These are phyloP conservation scores for Micoletzkya japonica DNA, from an alignment of 2,888 invertebrate genomes.

Conservation along the genomic window DNA sequence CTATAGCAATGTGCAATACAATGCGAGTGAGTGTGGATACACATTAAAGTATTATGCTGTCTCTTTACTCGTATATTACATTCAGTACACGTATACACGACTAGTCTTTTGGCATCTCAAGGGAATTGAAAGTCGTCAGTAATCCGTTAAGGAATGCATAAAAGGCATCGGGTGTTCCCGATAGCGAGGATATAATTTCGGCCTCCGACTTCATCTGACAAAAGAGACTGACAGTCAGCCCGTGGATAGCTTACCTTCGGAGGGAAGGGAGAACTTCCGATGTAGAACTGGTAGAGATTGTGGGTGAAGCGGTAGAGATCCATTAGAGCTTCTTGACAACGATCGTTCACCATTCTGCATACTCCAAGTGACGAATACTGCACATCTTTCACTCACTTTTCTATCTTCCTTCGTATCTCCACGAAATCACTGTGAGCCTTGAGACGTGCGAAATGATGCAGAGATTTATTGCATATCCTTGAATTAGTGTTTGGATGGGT, in stretches of 20 bases:
- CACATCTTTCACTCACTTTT: neutral
- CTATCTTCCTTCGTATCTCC: constrained; percentile 1
- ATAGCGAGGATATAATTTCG: neutral
- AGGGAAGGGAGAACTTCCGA: constrained; percentile 1
- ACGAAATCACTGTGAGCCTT: neutral
- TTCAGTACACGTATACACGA: neutral
- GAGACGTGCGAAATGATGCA: neutral
- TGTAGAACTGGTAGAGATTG: constrained; percentile 14
- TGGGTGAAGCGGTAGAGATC: neutral
- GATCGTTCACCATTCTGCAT: neutral
- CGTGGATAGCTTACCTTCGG: neutral
- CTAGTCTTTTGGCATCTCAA: neutral
- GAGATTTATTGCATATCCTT: neutral
- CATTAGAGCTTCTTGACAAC: neutral
- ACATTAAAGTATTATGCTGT: neutral
- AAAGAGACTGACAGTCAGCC: neutral
- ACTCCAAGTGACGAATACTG: neutral
- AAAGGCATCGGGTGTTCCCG: neutral
- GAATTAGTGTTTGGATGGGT: too few relatives aligned
- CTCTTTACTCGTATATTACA: too few relatives aligned
- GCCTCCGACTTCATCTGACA: neutral
- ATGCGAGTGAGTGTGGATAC: neutral
- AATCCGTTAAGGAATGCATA: neutral
- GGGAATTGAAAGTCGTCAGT: neutral
- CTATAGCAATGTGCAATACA: neutral